Percentiles rank a stretch among this genome's conserved stretches.
Conservation (phyloP, 2,888 invertebrate genomes). For the Ceratothoa steindachneri region DNA sequence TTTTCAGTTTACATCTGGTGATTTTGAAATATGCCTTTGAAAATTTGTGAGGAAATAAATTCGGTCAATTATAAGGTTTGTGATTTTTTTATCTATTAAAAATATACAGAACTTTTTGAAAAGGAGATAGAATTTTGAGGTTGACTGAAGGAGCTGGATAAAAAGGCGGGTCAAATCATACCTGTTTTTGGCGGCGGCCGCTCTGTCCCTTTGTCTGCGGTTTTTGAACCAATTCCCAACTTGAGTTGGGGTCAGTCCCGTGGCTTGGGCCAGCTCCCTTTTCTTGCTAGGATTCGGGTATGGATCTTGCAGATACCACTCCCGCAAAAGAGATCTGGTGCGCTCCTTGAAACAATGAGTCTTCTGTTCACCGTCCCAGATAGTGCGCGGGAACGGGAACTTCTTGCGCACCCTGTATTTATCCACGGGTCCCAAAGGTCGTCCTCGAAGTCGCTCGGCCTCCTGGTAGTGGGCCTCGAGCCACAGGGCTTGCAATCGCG, state of each 20-base stretch:
- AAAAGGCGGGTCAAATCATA: too few relatives aligned
- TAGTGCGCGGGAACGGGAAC: conserved; percentile 83
- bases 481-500: conserved; percentile 85
- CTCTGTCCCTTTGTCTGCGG: conserved; percentile 77
- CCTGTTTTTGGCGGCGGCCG: conserved; percentile 94
- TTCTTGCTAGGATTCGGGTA: conserved; percentile 93
- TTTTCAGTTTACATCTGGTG: too few relatives aligned
- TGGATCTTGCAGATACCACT: conserved; percentile 98
- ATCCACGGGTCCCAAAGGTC: conserved; percentile 88
- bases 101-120: too few relatives aligned
- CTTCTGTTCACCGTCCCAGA: conserved; percentile 95
- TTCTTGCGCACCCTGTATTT: conserved; percentile 90
- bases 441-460: conserved; percentile 80
- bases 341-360: conserved; percentile 94
- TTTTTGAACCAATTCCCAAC: conserved; percentile 94
- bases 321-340: conserved; percentile 85
- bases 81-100: too few relatives aligned
- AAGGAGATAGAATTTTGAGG: too few relatives aligned
- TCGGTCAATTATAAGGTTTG: too few relatives aligned
- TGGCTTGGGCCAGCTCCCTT: conserved; percentile 81
- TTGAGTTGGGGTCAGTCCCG: conserved; percentile 86
- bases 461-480: conserved; percentile 89
- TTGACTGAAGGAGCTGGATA: too few relatives aligned
- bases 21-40: too few relatives aligned
- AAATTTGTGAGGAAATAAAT: too few relatives aligned